Percentiles rank a stretch among this genome's conserved stretches.
These are phyloP conservation scores for Microcebus lehilahytsara DNA, from an alignment of 2,113 vertebrate species.

Conservation along the genomic window DNA sequence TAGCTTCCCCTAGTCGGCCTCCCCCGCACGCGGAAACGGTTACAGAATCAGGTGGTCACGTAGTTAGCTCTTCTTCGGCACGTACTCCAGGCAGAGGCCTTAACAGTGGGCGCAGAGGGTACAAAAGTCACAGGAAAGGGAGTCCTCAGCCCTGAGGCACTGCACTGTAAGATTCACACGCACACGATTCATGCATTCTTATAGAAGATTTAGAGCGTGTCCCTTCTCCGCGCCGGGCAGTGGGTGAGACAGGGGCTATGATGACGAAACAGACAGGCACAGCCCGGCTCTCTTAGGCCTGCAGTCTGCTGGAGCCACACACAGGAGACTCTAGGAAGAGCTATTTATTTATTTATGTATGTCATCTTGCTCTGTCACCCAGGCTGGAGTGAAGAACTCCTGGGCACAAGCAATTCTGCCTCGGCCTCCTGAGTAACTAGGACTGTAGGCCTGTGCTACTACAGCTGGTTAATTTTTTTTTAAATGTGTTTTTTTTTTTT, in stretches of 20 bases:
- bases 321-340: not conserved
- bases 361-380: too few relatives aligned
- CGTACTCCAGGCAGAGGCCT: not conserved
- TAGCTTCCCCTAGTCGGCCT: not conserved
- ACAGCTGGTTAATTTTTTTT: too few relatives aligned
- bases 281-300: not conserved
- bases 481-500: too few relatives aligned
- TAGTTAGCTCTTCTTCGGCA: not conserved
- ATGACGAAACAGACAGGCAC: fast-evolving
- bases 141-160: not conserved
- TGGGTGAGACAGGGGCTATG: not conserved
- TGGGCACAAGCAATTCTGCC: too few relatives aligned
- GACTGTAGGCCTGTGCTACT: too few relatives aligned
- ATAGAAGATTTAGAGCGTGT: not conserved
- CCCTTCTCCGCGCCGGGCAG: not conserved
- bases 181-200: not conserved
- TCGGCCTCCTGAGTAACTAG: too few relatives aligned
- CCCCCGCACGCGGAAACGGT: not conserved
- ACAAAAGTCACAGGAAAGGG: not conserved
- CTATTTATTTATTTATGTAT: too few relatives aligned
- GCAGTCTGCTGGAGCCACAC: too few relatives aligned
- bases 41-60: not conserved
- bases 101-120: not conserved
- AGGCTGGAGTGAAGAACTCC: too few relatives aligned
- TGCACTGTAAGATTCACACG: not conserved